Percentiles rank a stretch among this genome's conserved stretches.
Evolutionary conservation across 1,140 invertebrate genomes (phyloP).

Genomic region (Drosophila teissieri): DNA sequence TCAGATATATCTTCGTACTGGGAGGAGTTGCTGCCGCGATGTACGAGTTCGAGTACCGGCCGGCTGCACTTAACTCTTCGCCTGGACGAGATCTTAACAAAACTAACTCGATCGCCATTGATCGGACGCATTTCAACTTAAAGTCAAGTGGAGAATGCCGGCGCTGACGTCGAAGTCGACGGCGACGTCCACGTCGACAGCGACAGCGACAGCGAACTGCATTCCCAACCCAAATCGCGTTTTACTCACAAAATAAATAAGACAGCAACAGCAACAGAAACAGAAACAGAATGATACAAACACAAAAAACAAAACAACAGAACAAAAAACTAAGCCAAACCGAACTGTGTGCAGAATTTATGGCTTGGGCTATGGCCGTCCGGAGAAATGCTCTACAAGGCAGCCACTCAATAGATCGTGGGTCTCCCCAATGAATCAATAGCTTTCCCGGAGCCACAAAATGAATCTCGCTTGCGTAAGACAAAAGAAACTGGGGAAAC

Average conservation of each 20-base stretch:
- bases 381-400: slow-evolving; percentile 61
- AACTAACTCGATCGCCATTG: slow-evolving; percentile 80
- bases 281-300: slow-evolving; percentile 50
- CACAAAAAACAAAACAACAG: slow-evolving; percentile 20
- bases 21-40: not conserved
- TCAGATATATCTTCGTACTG: slow-evolving; percentile 1
- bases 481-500: slow-evolving; percentile 22
- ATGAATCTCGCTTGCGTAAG: slow-evolving; percentile 36
- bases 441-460: slow-evolving; percentile 23
- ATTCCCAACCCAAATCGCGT: slow-evolving; percentile 25
- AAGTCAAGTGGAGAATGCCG: slow-evolving; percentile 70
- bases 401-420: slow-evolving; percentile 38
- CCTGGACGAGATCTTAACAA: slow-evolving; percentile 83
- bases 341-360: slow-evolving; percentile 61
- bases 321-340: slow-evolving; percentile 42
- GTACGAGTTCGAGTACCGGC: slow-evolving; percentile 29
- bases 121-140: slow-evolving; percentile 83
- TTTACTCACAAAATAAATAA: slow-evolving; percentile 51
- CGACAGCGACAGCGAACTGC: slow-evolving; percentile 30
- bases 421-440: slow-evolving; percentile 49
- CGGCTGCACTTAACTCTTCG: slow-evolving; percentile 67
- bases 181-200: slow-evolving; percentile 6
- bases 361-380: slow-evolving; percentile 56
- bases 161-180: slow-evolving; percentile 30
- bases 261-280: slow-evolving; percentile 47